phyloP scores from a whole-genome alignment of 2,888 invertebrate genomes.

The Drosophila maculinotata region DNA sequence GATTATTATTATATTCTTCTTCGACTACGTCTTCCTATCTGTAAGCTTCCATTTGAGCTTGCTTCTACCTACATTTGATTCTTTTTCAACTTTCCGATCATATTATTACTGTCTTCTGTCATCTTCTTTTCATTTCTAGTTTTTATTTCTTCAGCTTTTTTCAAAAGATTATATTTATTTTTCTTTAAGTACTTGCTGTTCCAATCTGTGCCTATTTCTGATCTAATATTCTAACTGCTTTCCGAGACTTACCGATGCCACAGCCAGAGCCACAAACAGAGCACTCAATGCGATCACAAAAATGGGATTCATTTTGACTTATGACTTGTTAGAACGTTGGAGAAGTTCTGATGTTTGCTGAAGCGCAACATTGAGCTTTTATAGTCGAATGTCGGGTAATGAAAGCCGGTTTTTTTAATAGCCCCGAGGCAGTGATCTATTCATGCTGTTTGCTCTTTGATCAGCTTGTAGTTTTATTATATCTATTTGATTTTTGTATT shows the following conservation, averaged over 20 bases:
- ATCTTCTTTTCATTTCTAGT: background rate
- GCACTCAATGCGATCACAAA: slow-evolving; percentile 66
- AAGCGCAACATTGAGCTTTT: slow-evolving; percentile 44
- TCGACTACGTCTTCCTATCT: background rate
- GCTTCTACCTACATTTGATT: no score
- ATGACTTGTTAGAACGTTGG: slow-evolving; percentile 58
- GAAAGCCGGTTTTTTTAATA: slow-evolving; percentile 62
- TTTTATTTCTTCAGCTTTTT: background rate
- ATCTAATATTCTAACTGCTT: background rate
- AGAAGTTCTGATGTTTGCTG: slow-evolving; percentile 55
- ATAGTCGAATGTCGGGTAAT: slow-evolving; percentile 43
- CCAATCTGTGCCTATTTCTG: no score
- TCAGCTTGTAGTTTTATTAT: slow-evolving; percentile 36
- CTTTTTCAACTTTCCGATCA: background rate
- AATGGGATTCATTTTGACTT: slow-evolving; percentile 67
- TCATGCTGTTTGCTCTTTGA: slow-evolving; percentile 25
- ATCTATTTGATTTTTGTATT: slow-evolving; percentile 25
- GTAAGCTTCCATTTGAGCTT: background rate
- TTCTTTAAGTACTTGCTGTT: background rate
- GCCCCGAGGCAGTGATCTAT: slow-evolving; percentile 62
- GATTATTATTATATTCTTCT: background rate
- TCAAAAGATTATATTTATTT: background rate
- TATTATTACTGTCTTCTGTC: background rate
- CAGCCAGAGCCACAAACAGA: slow-evolving; percentile 52
- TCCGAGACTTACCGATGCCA: slow-evolving; percentile 64